Evolutionary conservation across 2,888 invertebrate species (phyloP), one percentile per base, ranked within the genome.

Genomic region (Stenodera caucasica): DNA sequence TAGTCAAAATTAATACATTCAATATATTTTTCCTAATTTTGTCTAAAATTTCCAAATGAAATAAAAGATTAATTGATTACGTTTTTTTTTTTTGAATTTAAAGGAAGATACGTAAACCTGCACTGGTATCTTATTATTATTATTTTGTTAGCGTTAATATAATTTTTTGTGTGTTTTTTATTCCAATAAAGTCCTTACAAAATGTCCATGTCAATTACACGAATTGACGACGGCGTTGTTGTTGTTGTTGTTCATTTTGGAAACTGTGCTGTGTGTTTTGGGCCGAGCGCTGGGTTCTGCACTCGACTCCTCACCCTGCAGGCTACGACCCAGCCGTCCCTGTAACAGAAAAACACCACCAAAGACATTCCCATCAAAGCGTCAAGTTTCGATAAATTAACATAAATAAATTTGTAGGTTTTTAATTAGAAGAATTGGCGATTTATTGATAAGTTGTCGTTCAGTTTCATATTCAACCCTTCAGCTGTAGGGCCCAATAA

Each of bases 261-360:
- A 26, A 26, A 26, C 26, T 72, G 70, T 67, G 70, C 67, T 70
- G 18, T 40, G 18, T 45, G 63, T 72, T 69, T 26, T 26, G 26
- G 73, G 76, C 72, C 79, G 76, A 78, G 77, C 75, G 80, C 75
- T 80, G 80, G 79, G 78, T 80, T 79, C 80, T 73, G 73, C 79
- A 70, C 77, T 77, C 78, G 79, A 72, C 83, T 82, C 45, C 45
- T 45, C 83, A 84, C 84, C 84, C 84, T 84, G 84, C 84, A 83
- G 83, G 83, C 84, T 84, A 81, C 82, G 84, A 83, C 83, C 84
- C 83, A 82, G 81, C 82, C 81, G 82, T 82, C 82, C 82, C 83
- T 84, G 79, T 49, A 76, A 73, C 60, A 54, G 56, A 58, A 66
- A 57, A 51, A 14, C 49, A 56, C 23, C 37, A 53, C 21, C 21